Base-by-base conservation (phyloP, 2,797 vertebrate species). In the Eremophila alpestris region DNA sequence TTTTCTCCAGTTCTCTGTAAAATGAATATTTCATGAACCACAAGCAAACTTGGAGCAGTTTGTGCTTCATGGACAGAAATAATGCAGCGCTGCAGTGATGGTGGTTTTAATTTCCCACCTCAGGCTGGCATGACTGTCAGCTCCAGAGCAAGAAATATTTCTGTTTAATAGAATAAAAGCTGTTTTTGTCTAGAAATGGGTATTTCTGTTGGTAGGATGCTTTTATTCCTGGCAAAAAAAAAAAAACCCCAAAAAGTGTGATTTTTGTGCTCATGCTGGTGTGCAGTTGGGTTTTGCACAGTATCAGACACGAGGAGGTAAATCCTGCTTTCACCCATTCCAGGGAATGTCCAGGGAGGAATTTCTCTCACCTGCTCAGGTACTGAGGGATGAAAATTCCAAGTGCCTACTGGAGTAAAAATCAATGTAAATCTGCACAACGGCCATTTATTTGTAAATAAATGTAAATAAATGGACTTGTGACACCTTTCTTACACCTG, bases 371-470 rank as follows among this genome's bases (percentile, higher is more conserved):
- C 55, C 38, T 43, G 32, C 26, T 54, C 45, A 70, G 52, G 36
- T n/a, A 2, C 26, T 41, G 49, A 76, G 54, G n/a, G 24, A 34
- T 68, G 38, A 40, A 41, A 67, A 19, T 23, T 75, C 68, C 24
- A n/a, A 46, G 19, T 8, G 43, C 26, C 60, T 26, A 1, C 41
- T 58, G 13, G 36, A 43, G 48, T 11, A 6, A 23, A 70, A 24
- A 16, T 27, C 24, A 22, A 2, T 38, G 32, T 17, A 36, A 30
- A 58, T 45, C 65, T 64, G 41, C 87, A 68, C 32, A 32, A 12
- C 0, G 1, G 11, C 21, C 41, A 1, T 16, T 54, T 23, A 2
- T 17, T 36, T 74, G 5, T 7, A 22, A 18, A 62, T 6, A 15
- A 34, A 38, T 38, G 38, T 11, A 38, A 38, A 38, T 38, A 38